Evolutionary conservation across 2,797 vertebrate species (phyloP).

Genomic region (Oceanodroma leucorhoa): DNA sequence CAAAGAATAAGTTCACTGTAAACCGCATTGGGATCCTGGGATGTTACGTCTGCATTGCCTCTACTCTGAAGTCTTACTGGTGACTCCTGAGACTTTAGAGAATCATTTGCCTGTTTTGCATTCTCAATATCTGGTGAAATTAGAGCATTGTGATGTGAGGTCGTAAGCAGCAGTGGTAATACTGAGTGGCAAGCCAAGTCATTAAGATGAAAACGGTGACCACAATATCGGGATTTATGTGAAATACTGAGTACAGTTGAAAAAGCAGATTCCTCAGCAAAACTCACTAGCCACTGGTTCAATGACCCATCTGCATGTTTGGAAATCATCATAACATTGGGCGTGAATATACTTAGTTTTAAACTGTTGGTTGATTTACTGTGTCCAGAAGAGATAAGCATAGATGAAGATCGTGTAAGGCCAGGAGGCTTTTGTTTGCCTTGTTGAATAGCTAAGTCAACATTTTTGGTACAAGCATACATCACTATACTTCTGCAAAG

Average conservation of each 20-base stretch:
- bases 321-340: constrained; percentile 97
- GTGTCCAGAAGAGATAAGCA: constrained; percentile 89
- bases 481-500: constrained; percentile 95
- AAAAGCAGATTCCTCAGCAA: constrained; percentile 95
- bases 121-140: constrained; percentile 81
- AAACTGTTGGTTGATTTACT: constrained; percentile 86
- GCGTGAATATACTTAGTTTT: constrained; percentile 95
- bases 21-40: constrained; percentile 89
- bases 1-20: constrained; percentile 98
- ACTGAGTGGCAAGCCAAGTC: constrained; percentile 96
- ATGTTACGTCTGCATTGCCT: constrained; percentile 68
- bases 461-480: constrained; percentile 98
- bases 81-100: constrained; percentile 32
- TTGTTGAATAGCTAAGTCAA: constrained; percentile 94
- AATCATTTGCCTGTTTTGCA: constrained; percentile 22
- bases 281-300: constrained; percentile 97
- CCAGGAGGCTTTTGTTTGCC: constrained; percentile 87
- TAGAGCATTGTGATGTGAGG: constrained; percentile 94
- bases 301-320: constrained; percentile 95
- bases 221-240: constrained; percentile 96
- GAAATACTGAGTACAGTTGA: constrained; percentile 96
- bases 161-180: constrained; percentile 94
- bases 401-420: constrained; percentile 85
- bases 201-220: constrained; percentile 98
- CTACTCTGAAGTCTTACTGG: constrained; percentile 68